Evolutionary conservation across 2,797 vertebrate genomes (phyloP), one percentile per base, ranked within the genome.

Genomic region (Sparidentex hasta): DNA sequence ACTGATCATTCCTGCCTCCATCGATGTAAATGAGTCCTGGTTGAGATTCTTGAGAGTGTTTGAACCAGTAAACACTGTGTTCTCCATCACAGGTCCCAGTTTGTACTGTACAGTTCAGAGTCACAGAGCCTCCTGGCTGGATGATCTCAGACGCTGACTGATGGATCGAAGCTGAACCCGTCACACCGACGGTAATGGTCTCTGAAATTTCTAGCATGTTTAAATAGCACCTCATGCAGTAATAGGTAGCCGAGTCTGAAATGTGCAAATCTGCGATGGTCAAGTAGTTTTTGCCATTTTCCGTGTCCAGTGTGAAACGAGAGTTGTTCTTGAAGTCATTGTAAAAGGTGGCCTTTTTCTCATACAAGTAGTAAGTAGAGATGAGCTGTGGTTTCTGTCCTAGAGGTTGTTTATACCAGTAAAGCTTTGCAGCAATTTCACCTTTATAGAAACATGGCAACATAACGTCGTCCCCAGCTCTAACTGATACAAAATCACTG

Each of bases 361-460:
- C 33, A 5, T 59, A 69, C 9, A 44, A 74, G 23, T 74, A 81
- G 6, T 51, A 62, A 12, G 6, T 62, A 18, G 78, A 82, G n/a
- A 92, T 12, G 3, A 77, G 76, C 50, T 0, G 47, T 6, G 71
- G 80, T 27, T 58, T 77, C 43, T 74, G 47, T 46, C 82, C 84
- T 17, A 81, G 63, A 46, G 11, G 14, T 20, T 78, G 65, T 29
- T 74, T 78, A 9, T 62, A 85, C 83, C 78, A 87, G 54, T 76
- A 86, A 58, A 75, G 20, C 27, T 13, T 54, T 3, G 48, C 33
- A 9, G 38, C 20, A 41, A 6, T 43, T 0, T 55, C 20, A 14
- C 11, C 14, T 1, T 1, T 27, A 6, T 72, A 1, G 72, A 74
- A 81, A 48, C 84, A 86, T 12, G 38, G 43, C 68, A 88, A 61